phyloP scores from a whole-genome alignment of 2,888 invertebrate genomes.

The Drosophila nr. perissopoda region DNA sequence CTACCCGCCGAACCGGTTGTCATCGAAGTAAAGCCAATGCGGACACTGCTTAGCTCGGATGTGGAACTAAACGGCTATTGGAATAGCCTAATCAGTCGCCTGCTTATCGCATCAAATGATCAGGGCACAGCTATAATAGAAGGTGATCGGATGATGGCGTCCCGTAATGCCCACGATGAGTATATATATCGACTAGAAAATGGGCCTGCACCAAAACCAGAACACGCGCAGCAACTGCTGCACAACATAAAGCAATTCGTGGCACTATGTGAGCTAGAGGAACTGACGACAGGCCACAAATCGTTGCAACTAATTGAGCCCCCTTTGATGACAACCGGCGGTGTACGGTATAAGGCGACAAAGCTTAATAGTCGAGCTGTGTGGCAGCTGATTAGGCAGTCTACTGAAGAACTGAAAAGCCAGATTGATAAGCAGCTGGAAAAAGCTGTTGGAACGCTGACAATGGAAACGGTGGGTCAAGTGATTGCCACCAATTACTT shows the following conservation, averaged over 20 bases:
- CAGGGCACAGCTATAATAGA: slow-evolving; percentile 27
- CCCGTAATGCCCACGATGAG: slow-evolving; percentile 35
- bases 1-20: slow-evolving; percentile 48
- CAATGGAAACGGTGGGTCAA: slow-evolving; percentile 20
- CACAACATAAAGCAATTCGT: slow-evolving; percentile 59
- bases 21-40: slow-evolving; percentile 32
- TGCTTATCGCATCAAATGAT: slow-evolving; percentile 37
- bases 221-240: slow-evolving; percentile 18
- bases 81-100: slow-evolving; percentile 57
- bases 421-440: slow-evolving; percentile 47
- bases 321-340: slow-evolving; percentile 49
- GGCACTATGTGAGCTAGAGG: slow-evolving; percentile 55
- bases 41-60: slow-evolving; percentile 47
- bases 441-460: not conserved
- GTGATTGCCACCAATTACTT: slow-evolving; percentile 48
- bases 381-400: slow-evolving; percentile 28
- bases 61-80: slow-evolving; percentile 64
- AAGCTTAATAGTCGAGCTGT: slow-evolving; percentile 10
- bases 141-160: slow-evolving; percentile 52
- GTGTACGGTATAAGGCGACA: slow-evolving; percentile 45
- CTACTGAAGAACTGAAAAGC: slow-evolving; percentile 37
- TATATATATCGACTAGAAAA: slow-evolving; percentile 1
- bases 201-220: not conserved
- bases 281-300: slow-evolving; percentile 28
- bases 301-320: slow-evolving; percentile 34